Base-by-base conservation (phyloP, 2,888 invertebrate genomes). In the Callyntrura sp. region DNA sequence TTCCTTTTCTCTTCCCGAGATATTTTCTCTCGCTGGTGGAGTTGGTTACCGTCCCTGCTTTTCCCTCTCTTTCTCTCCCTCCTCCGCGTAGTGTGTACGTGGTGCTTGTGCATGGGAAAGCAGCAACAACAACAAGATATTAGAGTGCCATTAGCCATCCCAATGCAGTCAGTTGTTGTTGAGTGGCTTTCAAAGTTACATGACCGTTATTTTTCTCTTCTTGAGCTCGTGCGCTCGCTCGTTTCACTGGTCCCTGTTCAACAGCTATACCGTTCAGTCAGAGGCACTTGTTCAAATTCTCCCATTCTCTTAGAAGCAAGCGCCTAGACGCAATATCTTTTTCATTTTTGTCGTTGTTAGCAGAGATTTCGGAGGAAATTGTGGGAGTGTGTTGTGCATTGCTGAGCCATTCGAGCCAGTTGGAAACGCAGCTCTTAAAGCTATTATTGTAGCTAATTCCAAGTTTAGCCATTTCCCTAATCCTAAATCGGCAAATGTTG, bases 141-240 rank as follows among this genome's bases (percentile, higher is more conserved):
- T 83, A 88, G 48, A 55, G 35, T 28, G 51, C 73, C 65, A 76
- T 60, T 85, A 85, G 79, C 65, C 79, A 84, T 85, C 70, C 76
- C 89, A 85, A 79, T 85, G 84, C 89, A 89, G 89, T 89, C 89
- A 89, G 89, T 89, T 89, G 89, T 89, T 85, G 89, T 84, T 89
- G 84, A 89, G 89, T 85, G 57, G 89, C 89, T 89, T 85, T 79
- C 45, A 78, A 85, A 89, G 89, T 78, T 85, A 79, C 84, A 57
- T 79, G 60, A 14, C 11, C 14, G 1, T 11, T 23, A 12, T 0
- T 78, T 78, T 6, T 55, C 55, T 55, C 55, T 14, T 3, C 25
- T 28, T n/a, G n/a, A n/a, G n/a, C n/a, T n/a, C n/a, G 25, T 70
- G 43, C n/a, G 43, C 35, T 20, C 20, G 25, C 65, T 79, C 83